Evolutionary conservation across 2,797 vertebrate species (phyloP), one percentile per base, ranked within the genome.

Genomic region (Zalophus californianus): DNA sequence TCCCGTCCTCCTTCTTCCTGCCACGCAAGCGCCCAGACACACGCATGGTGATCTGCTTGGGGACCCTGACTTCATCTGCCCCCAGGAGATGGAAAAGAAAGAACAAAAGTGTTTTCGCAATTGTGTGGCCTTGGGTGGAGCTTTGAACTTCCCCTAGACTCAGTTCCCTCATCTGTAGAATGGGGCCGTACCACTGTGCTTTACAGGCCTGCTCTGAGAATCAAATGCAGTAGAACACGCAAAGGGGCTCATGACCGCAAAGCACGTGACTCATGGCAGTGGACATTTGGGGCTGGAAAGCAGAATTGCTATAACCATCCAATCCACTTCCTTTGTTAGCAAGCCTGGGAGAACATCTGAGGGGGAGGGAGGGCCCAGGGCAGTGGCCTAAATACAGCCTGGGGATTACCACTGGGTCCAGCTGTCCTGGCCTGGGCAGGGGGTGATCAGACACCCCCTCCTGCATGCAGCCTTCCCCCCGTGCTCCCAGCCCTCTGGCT

Each of bases 351-450:
- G 62, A 70, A 44, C 62, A 64, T 78, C 56, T 20, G 23, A 92
- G 84, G 64, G 48, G 70, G 87, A 72, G 56, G 87, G 62, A 84
- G 72, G 86, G 35, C 78, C 48, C 83, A 13, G 78, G 70, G 68
- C n/a, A 80, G 86, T 97, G 96, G 83, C 96, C 96, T 96, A 96
- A 84, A 97, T 96, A 85, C 84, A 38, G 86, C 16, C 15, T n/a
- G 83, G 86, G 95, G 97, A 97, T 97, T 97, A 97, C 29, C 44
- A 32, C 77, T 3, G 4, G 35, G 77, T 52, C 80, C 97, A 96
- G 97, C 96, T 97, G 94, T 90, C 90, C 80, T 32, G 32, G 64
- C 38, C 91, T 9, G 60, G 72, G 60, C 38, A 5, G 2, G 3
- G 35, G 73, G 52, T 38, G 38, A 88, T 38, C 88, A 79, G 85